phyloP scores from a whole-genome alignment of 1,140 invertebrate genomes.

The Zaprionus ornatus region DNA sequence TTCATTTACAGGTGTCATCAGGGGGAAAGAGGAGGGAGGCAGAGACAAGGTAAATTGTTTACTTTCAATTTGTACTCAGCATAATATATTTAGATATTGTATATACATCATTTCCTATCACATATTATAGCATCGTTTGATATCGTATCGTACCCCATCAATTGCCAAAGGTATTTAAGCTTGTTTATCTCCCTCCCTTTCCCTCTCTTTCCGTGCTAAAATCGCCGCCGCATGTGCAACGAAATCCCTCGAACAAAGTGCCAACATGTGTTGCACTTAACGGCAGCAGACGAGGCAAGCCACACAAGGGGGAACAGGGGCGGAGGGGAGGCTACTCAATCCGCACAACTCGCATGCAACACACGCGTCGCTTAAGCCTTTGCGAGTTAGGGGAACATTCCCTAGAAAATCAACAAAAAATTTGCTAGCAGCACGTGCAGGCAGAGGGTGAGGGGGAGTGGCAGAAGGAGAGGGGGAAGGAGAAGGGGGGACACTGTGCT shows the following conservation, averaged over 20 bases:
- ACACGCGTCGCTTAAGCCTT: constrained; percentile 62
- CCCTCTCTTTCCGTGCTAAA: background rate
- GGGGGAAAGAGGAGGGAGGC: background rate
- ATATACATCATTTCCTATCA: background rate
- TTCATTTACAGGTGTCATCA: constrained; percentile 31
- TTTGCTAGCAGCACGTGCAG: constrained; percentile 64
- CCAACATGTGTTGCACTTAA: constrained; percentile 79
- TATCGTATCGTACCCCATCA: background rate
- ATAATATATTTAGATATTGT: background rate
- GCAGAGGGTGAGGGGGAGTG: background rate
- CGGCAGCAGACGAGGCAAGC: constrained; percentile 17
- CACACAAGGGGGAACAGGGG: constrained; percentile 6
- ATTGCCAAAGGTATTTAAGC: constrained; percentile 11
- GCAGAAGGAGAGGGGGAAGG: background rate
- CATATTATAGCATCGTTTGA: background rate
- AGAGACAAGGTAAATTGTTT: constrained; percentile 27
- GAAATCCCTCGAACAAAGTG: constrained; percentile 71
- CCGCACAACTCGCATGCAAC: constrained; percentile 37
- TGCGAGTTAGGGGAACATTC: constrained; percentile 39
- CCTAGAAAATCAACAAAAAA: constrained; percentile 50
- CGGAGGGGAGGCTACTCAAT: background rate
- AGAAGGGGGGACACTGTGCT: constrained; percentile 37
- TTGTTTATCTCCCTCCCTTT: background rate
- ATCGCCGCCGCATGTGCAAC: constrained; percentile 29
- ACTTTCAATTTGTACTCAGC: background rate